phyloP scores from a whole-genome alignment of 2,113 vertebrate genomes.

The Aix galericulata region DNA sequence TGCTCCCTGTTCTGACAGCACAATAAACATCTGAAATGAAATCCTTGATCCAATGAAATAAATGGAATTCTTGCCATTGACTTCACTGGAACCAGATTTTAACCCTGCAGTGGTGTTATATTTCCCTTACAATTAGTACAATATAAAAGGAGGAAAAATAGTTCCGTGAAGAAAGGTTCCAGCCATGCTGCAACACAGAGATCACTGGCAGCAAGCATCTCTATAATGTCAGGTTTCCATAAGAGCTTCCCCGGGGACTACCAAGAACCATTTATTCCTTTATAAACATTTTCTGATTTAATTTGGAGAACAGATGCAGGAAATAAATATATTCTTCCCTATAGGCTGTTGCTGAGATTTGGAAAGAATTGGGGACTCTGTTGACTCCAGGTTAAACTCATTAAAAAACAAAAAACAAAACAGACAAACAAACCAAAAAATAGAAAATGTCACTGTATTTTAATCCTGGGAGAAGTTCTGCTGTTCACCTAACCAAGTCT shows the following conservation, averaged over 20 bases:
- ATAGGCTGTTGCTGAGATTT: neutral
- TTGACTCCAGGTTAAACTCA: slow-evolving; percentile 3
- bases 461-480: slow-evolving; percentile 12
- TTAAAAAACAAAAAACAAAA: neutral
- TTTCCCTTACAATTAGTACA: slow-evolving; percentile 38
- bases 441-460: neutral
- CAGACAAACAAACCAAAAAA: too few species aligned
- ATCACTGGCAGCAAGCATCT: slow-evolving; percentile 9
- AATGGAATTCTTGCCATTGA: fast-evolving
- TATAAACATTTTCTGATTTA: neutral
- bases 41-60: neutral
- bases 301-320: slow-evolving; percentile 28
- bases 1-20: neutral
- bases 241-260: neutral
- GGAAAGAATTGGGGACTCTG: neutral
- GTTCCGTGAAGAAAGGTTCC: neutral
- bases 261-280: neutral
- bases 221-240: slow-evolving; percentile 7
- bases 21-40: neutral
- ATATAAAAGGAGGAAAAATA: neutral
- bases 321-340: slow-evolving; percentile 7
- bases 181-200: neutral
- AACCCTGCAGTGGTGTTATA: neutral
- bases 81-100: neutral
- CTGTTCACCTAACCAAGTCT: neutral